Evolutionary conservation across 2,797 vertebrate genomes (phyloP), one percentile per base, ranked within the genome.

Genomic region (Labeo calbasu): DNA sequence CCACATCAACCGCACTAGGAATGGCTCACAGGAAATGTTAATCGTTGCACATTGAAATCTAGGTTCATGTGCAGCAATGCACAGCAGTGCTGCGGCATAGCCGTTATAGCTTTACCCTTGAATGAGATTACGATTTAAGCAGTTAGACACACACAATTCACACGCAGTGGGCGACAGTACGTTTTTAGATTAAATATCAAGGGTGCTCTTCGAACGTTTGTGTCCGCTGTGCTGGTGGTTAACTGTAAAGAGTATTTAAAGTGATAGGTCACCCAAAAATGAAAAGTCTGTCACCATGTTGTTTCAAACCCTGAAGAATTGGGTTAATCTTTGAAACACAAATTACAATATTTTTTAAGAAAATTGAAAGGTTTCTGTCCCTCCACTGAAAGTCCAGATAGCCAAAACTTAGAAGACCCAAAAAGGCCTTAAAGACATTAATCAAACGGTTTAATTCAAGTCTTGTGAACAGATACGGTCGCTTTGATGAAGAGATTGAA

Each of bases 21-120:
- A 83, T 32, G 73, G 71, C 77, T 87, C 81, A 84, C 72, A 76
- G 76, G 71, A 90, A 87, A 85, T 90, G 88, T 86, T 90, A 90
- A 91, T 90, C 85, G 81, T 81, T 79, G 51, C 78, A 76, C 83
- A 61, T 88, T 89, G 85, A 76, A 21, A 87, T 86, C 68, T 63
- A 46, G 85, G 61, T 66, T 71, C 50, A 63, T 46, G 83, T 48
- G 87, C 88, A 75, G 81, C 80, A 80, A 84, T 88, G 79, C 82
- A 72, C 53, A 70, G 69, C 79, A n/a, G 69, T 82, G 79, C 57
- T 23, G 82, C 12, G 28, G 86, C 88, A 68, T 53, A 57, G 73
- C 63, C 53, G 63, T 71, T 79, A 40, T 76, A 70, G 77, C 55
- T 83, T 81, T 84, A 82, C 69, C 75, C 81, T 88, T 59, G 66